phyloP scores from a whole-genome alignment of 1,140 invertebrate genomes.

The Atta colombica region DNA sequence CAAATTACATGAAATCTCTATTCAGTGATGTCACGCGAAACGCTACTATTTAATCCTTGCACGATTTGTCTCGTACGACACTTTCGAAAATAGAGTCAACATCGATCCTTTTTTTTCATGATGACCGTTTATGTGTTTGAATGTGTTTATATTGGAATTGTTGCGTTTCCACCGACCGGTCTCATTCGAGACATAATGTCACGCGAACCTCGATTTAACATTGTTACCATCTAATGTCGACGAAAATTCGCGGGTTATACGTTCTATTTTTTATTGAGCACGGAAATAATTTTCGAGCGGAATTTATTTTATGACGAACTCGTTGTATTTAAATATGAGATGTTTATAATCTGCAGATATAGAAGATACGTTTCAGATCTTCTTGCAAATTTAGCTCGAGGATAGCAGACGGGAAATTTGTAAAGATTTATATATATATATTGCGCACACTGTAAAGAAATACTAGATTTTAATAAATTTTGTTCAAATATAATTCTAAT shows the following conservation, averaged over 20 bases:
- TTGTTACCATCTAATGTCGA: slow-evolving; percentile 16
- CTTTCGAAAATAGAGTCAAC: slow-evolving; percentile 14
- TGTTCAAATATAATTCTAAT: too few species aligned
- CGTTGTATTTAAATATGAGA: background rate
- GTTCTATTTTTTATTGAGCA: slow-evolving; percentile 2
- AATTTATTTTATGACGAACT: background rate
- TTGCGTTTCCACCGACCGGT: background rate
- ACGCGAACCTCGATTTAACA: slow-evolving; percentile 45
- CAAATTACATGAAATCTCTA: background rate
- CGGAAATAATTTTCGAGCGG: background rate
- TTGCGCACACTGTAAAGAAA: too few species aligned
- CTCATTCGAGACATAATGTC: slow-evolving; percentile 15
- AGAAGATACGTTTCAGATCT: background rate
- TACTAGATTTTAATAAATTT: too few species aligned
- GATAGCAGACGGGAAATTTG: background rate
- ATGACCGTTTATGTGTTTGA: background rate
- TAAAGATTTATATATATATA: background rate
- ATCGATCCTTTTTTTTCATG: slow-evolving; percentile 10
- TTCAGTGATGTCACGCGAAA: slow-evolving; percentile 10
- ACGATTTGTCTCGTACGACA: background rate
- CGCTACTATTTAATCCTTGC: background rate
- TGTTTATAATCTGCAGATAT: too few species aligned
- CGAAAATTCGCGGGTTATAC: background rate
- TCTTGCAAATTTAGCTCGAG: background rate
- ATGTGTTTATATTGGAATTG: background rate